A percentile compares a stretch with the other conserved stretches of the same genome.
These are phyloP conservation scores for Marcusenius ussheri DNA, from an alignment of 2,113 vertebrate species.

Conservation along the genomic window DNA sequence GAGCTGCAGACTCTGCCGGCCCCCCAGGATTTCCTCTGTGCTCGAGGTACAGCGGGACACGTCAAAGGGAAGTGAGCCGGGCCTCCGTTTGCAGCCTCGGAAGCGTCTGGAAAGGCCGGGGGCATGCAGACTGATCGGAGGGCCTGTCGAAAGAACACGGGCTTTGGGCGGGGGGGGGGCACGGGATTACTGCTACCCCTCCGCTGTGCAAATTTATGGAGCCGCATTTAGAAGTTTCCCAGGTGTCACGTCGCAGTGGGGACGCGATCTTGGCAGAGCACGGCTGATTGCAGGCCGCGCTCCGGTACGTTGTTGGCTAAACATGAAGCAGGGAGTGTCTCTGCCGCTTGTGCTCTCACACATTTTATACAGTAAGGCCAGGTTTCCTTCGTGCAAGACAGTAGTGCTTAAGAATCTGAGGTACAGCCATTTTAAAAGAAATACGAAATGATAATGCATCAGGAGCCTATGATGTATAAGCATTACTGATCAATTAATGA, in stretches of 20 bases:
- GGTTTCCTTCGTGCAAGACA: neutral
- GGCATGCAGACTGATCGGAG: neutral
- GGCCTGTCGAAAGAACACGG: neutral
- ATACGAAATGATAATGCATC: neutral
- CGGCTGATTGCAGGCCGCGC: neutral
- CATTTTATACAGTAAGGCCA: neutral
- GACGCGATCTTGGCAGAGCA: neutral
- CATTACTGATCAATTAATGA: neutral
- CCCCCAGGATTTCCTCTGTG: neutral
- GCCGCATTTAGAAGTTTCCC: neutral
- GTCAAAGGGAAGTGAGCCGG: neutral
- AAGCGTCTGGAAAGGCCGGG: neutral
- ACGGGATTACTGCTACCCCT: constrained; percentile 1
- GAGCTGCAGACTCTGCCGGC: neutral
- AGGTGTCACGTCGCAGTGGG: neutral
- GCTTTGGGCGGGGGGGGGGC: neutral
- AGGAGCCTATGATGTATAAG: neutral
- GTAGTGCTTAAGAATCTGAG: neutral
- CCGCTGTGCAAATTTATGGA: constrained; percentile 1
- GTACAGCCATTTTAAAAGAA: neutral
- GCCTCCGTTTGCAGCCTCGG: neutral
- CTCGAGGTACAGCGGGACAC: neutral
- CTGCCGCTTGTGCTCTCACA: neutral
- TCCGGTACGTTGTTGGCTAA: neutral
- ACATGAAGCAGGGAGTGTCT: neutral